Conservation (phyloP, 1,140 invertebrate genomes). For the Psilanteris sp. region DNA sequence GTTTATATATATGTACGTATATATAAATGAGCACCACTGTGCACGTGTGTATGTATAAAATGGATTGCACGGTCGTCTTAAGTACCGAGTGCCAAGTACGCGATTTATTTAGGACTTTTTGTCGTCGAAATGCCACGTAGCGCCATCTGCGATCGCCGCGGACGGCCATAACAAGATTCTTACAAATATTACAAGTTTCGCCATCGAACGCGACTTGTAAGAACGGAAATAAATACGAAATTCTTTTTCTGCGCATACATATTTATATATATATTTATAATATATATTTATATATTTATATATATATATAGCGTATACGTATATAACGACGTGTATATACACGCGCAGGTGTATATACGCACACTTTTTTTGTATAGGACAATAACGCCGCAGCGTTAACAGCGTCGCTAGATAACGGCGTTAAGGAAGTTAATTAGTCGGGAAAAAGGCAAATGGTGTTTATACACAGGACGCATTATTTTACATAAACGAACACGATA, state of each 20-base stretch:
- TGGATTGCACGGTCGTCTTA: conserved; percentile 58
- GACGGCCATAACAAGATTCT: conserved; percentile 39
- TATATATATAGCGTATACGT: conserved; percentile 20
- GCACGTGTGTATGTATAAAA: conserved; percentile 46
- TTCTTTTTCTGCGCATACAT: conserved; percentile 20
- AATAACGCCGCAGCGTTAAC: conserved; percentile 49
- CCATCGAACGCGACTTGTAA: conserved; percentile 20
- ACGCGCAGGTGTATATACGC: conserved; percentile 19
- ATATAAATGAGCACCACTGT: neutral
- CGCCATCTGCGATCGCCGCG: conserved; percentile 32
- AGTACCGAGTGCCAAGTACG: conserved; percentile 65
- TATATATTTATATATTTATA: conserved; percentile 12
- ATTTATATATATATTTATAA: conserved; percentile 31
- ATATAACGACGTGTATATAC: conserved; percentile 29
- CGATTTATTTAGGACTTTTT: conserved; percentile 50
- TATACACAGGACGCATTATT: conserved; percentile 64
- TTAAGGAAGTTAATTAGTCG: conserved; percentile 59
- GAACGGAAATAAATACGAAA: conserved; percentile 40
- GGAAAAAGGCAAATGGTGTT: conserved; percentile 65
- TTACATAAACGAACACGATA: conserved; percentile 63
- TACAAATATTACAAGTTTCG: conserved; percentile 52
- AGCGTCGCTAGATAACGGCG: conserved; percentile 52
- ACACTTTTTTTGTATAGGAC: conserved; percentile 49
- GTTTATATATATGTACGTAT: neutral
- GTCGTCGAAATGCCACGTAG: conserved; percentile 54